phyloP scores from a whole-genome alignment of 2,888 invertebrate species.

The Erebia ligea region DNA sequence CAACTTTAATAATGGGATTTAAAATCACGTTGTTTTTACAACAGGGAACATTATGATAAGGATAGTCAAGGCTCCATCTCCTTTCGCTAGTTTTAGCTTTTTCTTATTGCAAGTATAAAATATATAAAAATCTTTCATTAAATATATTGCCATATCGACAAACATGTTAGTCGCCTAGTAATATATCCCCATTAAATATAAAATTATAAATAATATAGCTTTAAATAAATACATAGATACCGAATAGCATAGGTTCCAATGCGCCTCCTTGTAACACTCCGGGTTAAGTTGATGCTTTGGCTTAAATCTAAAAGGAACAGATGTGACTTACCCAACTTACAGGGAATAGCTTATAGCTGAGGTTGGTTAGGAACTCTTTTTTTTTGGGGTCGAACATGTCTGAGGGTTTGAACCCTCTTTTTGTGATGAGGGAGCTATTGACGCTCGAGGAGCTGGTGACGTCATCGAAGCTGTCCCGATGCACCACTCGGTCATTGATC shows the following conservation, averaged over 20 bases:
- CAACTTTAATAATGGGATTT: neutral
- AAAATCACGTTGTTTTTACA: too few relatives aligned
- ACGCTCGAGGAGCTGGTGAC: constrained; percentile 76
- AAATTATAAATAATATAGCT: constrained; percentile 33
- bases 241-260: constrained; percentile 44
- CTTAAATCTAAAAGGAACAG: constrained; percentile 47
- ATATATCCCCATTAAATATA: constrained; percentile 34
- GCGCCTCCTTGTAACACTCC: constrained; percentile 58
- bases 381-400: constrained; percentile 92
- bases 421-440: constrained; percentile 86
- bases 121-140: neutral
- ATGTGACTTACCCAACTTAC: constrained; percentile 89
- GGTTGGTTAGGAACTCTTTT: constrained; percentile 89
- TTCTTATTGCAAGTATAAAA: neutral
- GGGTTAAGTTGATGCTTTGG: constrained; percentile 61
- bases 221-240: constrained; percentile 48
- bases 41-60: neutral
- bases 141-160: constrained; percentile 1
- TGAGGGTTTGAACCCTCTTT: constrained; percentile 92
- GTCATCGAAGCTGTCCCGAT: constrained; percentile 76
- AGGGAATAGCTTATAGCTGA: constrained; percentile 92
- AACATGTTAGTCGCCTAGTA: constrained; percentile 29
- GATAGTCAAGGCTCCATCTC: neutral
- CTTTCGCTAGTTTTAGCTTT: neutral
- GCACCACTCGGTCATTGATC: constrained; percentile 76